Evolutionary conservation across 2,888 invertebrate species (phyloP), one percentile per base, ranked within the genome.

Genomic region (Troides aeacus): DNA sequence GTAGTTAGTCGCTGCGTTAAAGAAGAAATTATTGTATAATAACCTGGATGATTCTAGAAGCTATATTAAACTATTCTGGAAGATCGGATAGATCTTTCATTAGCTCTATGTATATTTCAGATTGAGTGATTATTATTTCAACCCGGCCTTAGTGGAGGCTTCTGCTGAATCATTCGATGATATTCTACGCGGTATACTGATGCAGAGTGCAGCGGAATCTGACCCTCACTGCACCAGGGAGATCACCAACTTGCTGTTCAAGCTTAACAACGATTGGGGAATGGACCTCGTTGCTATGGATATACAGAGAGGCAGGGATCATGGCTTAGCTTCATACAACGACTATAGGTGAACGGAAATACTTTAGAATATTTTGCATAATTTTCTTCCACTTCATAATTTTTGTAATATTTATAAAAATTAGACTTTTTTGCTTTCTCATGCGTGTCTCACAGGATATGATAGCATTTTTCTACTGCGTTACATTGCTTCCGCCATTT

Each of bases 261-360:
- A 88, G 75, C 88, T 90, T 0, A 76, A 77, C 23, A 90, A 89
- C 74, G 75, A 76, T 30, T 93, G 92, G 90, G 95, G 95, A 0
- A 81, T 94, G 81, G 95, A 95, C 77, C 84, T 95, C 39, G 89
- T 94, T 62, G 93, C 95, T 3, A 93, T 95, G 80, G 95, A 95
- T 74, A 93, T 95, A 70, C 95, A 95, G 79, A 84, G 95, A 62
- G 94, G 94, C 39, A 84, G 95, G 72, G 95, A 95, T 75, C 95
- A 95, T 78, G 95, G 95, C 4, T 39, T 70, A 17, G 70, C 70
- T 15, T 67, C 67, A 0, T 67, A 67, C 42, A 67, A 67, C 42
- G 67, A 67, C 24, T 67, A 67, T 21, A 67, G 67, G 67, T 67
- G 15, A 53, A 39, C 2, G 17, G 7, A 17, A 62, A 36, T 62